Evolutionary conservation across 2,888 invertebrate genomes (phyloP).

Genomic region (Aleiodes alternator): DNA sequence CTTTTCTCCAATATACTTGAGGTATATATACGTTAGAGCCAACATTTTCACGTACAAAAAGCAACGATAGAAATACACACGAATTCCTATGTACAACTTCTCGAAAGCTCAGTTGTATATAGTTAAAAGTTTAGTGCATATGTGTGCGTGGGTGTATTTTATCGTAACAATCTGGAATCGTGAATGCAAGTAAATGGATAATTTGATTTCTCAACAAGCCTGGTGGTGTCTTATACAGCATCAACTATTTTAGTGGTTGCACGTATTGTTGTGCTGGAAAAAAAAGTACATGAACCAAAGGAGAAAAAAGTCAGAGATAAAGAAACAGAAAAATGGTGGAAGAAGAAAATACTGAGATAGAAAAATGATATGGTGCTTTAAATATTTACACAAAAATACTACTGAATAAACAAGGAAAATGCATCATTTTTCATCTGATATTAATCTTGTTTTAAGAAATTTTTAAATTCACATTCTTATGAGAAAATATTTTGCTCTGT

Average conservation of each 20-base stretch:
- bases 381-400: conserved; percentile 25
- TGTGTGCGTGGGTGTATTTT: conserved; percentile 29
- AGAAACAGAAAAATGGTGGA: neutral
- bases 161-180: conserved; percentile 37
- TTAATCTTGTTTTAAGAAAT: conserved; percentile 12
- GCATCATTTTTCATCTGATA: neutral
- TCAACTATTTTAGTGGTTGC: conserved; percentile 23
- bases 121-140: neutral
- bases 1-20: neutral
- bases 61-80: conserved; percentile 6
- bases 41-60: conserved; percentile 4
- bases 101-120: conserved; percentile 2
- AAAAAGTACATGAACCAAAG: neutral
- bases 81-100: conserved; percentile 18
- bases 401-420: conserved; percentile 2
- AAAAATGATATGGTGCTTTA: conserved; percentile 15
- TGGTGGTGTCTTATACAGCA: conserved; percentile 8
- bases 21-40: neutral
- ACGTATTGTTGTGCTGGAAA: conserved; percentile 10
- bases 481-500: neutral
- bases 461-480: neutral
- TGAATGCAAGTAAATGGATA: conserved; percentile 36
- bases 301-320: neutral
- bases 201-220: conserved; percentile 41
- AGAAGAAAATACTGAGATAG: conserved; percentile 3